These are phyloP conservation scores for Pseudolycoriella hygida DNA, from an alignment of 2,888 invertebrate genomes.

Conservation along the genomic window DNA sequence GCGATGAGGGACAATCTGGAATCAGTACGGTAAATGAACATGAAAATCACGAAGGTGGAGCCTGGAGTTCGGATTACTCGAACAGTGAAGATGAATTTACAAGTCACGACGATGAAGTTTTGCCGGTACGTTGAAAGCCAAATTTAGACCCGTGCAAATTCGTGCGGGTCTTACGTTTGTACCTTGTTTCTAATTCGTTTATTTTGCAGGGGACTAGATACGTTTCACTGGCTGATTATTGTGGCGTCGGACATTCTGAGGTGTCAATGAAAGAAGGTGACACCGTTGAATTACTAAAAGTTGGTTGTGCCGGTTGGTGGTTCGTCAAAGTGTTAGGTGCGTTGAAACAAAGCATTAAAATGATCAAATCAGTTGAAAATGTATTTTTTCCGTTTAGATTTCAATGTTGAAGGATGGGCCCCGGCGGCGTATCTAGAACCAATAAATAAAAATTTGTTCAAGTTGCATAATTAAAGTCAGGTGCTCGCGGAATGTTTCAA, in stretches of 20 bases:
- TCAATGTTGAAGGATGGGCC: conserved; percentile 76
- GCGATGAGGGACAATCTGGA: conserved; percentile 18
- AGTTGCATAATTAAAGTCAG: too few species aligned
- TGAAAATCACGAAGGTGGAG: conserved; percentile 21
- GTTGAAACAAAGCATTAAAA: too few species aligned
- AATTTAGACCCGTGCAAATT: background rate
- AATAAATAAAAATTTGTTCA: conserved; percentile 3
- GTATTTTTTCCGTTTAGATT: conserved; percentile 33
- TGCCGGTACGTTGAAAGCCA: conserved; percentile 6
- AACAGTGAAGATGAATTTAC: conserved; percentile 77
- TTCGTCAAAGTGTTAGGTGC: conserved; percentile 70
- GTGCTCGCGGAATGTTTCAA: too few species aligned
- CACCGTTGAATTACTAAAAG: conserved; percentile 72
- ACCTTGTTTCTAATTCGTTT: conserved; percentile 9
- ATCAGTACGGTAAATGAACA: conserved; percentile 26
- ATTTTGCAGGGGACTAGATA: conserved; percentile 59
- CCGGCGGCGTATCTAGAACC: conserved; percentile 77
- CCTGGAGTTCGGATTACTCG: conserved; percentile 84
- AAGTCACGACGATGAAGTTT: conserved; percentile 21
- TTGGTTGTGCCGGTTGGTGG: conserved; percentile 95
- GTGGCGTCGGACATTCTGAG: conserved; percentile 78
- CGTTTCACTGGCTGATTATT: conserved; percentile 82
- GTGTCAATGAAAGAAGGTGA: conserved; percentile 83
- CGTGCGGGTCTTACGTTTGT: background rate
- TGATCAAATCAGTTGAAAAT: too few species aligned